Percentiles rank a stretch among this genome's conserved stretches.
Conservation (phyloP, 2,113 vertebrate species). For the Pipra filicauda region DNA sequence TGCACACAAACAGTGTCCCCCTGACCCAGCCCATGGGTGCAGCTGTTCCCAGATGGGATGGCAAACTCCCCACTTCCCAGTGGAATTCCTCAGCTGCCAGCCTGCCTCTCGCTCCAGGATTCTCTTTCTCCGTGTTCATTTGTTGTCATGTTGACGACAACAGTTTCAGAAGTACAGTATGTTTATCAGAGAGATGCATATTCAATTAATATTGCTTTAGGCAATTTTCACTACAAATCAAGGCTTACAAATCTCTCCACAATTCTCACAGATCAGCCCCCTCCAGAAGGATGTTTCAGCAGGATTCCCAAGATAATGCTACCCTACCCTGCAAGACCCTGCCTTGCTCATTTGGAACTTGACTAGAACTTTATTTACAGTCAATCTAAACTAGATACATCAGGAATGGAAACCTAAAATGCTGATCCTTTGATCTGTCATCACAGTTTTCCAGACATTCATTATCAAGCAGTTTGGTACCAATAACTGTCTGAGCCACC, state of each 20-base stretch:
- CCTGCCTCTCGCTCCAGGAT: constrained; percentile 16
- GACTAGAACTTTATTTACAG: constrained; percentile 47
- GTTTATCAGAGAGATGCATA: constrained; percentile 68
- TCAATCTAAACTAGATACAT: constrained; percentile 30
- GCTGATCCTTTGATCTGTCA: constrained; percentile 35
- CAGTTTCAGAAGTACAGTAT: constrained; percentile 59
- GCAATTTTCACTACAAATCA: constrained; percentile 63
- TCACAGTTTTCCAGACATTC: constrained; percentile 35
- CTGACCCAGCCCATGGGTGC: not conserved
- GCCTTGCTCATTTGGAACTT: constrained; percentile 55
- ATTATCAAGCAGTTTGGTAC: constrained; percentile 14
- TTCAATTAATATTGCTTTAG: constrained; percentile 68
- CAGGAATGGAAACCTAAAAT: constrained; percentile 33
- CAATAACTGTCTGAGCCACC: constrained; percentile 29
- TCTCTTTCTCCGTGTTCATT: constrained; percentile 1
- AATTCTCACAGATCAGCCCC: constrained; percentile 47
- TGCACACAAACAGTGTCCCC: not conserved
- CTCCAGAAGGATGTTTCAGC: constrained; percentile 45
- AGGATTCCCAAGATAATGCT: constrained; percentile 28
- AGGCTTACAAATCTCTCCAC: constrained; percentile 57
- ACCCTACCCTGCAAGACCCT: constrained; percentile 19
- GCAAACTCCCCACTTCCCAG: not conserved
- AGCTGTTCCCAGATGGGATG: not conserved
- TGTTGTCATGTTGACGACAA: constrained; percentile 64
- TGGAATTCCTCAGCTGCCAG: not conserved